These are phyloP conservation scores for Acrocephalus arundinaceus DNA, from an alignment of 2,113 vertebrate genomes.

Conservation along the genomic window DNA sequence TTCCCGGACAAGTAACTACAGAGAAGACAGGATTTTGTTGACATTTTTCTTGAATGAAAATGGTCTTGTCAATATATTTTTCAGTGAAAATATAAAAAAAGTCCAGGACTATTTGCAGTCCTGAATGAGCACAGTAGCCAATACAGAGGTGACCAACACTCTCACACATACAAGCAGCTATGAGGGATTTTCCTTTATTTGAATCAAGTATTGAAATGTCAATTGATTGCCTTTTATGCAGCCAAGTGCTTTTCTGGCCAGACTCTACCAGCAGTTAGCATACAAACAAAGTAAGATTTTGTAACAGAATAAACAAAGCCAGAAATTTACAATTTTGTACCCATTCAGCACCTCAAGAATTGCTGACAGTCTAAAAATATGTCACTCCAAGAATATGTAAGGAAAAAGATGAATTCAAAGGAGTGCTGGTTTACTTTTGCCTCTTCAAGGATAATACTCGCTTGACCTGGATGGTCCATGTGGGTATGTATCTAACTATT, in stretches of 20 bases:
- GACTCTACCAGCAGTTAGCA: background rate
- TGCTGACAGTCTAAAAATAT: background rate
- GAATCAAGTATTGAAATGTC: background rate
- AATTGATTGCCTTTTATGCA: background rate
- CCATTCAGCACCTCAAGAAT: background rate
- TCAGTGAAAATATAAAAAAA: background rate
- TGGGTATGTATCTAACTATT: background rate
- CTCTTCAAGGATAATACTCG: background rate
- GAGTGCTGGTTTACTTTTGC: background rate
- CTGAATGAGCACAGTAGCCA: background rate
- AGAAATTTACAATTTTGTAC: background rate
- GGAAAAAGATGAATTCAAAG: background rate
- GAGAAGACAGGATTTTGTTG: background rate
- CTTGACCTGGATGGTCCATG: background rate
- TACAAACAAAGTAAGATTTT: background rate
- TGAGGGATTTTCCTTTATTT: background rate
- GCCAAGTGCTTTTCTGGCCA: background rate
- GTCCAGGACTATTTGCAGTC: background rate
- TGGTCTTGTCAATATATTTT: background rate
- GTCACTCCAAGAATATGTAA: background rate
- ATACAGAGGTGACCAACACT: background rate
- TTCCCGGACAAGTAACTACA: background rate
- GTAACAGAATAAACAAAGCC: background rate
- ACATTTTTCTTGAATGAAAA: background rate
- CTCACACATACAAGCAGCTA: fast-evolving